phyloP scores from a whole-genome alignment of 2,888 invertebrate genomes.

The Drosophila stalkeri region DNA sequence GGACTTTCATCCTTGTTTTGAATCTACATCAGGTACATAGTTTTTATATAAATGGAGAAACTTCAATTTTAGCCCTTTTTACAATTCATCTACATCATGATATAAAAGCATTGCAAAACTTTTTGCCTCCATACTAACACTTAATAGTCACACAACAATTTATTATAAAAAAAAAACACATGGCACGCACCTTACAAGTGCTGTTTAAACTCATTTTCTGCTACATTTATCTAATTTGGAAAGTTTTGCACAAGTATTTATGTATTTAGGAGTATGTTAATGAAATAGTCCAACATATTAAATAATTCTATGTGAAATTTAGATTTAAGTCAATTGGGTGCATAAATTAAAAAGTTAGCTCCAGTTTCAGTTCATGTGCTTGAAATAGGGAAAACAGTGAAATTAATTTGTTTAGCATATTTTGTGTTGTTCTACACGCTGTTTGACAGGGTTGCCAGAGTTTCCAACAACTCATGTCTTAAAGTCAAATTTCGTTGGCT shows the following conservation, averaged over 20 bases:
- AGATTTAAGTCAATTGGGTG: constrained; percentile 56
- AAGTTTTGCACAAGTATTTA: constrained; percentile 14
- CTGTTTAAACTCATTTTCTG: constrained; percentile 4
- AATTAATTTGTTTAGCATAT: constrained; percentile 35
- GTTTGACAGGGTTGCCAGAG: constrained; percentile 3
- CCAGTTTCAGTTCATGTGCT: constrained; percentile 29
- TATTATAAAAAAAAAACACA: neutral
- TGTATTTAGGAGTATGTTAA: neutral
- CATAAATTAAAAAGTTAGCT: constrained; percentile 59
- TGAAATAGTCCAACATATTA: neutral
- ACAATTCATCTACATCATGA: neutral
- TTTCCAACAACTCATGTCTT: neutral
- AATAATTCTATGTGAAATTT: neutral
- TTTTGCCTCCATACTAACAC: constrained; percentile 7
- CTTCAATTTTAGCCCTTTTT: neutral
- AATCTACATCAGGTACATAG: neutral
- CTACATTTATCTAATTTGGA: constrained; percentile 12
- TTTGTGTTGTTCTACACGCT: constrained; percentile 3
- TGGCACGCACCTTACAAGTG: no score
- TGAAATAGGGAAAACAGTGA: constrained; percentile 23
- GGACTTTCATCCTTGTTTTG: neutral
- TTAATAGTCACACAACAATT: neutral
- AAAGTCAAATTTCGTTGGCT: constrained; percentile 26
- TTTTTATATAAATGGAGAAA: neutral
- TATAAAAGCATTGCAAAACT: neutral